A percentile compares a stretch with the other conserved stretches of the same genome.
Evolutionary conservation across 2,888 invertebrate genomes (phyloP).

Genomic region (Apamea sordens): DNA sequence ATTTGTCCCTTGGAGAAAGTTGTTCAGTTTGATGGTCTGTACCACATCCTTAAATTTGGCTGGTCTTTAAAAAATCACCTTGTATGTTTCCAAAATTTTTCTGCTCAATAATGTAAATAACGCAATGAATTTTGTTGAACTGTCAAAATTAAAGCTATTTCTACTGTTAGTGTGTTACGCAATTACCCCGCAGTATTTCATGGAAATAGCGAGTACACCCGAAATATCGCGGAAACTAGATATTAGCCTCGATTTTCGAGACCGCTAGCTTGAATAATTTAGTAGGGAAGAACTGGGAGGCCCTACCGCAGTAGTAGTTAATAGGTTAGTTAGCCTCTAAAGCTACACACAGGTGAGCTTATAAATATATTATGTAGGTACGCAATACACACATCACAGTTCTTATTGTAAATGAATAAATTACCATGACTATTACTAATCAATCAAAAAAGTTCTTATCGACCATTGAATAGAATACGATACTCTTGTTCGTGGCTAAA

Average conservation of each 20-base stretch:
- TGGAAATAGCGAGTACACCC: not conserved
- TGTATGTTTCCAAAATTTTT: not conserved
- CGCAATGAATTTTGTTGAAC: not conserved
- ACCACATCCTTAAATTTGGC: too few relatives aligned
- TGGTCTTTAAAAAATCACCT: too few relatives aligned
- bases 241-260: slow-evolving; percentile 13
- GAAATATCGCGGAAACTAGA: not conserved
- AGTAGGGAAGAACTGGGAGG: not conserved
- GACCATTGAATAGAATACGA: not conserved
- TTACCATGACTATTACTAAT: not conserved
- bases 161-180: not conserved
- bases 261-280: slow-evolving; percentile 25
- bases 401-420: not conserved
- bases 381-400: not conserved
- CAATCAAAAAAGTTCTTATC: not conserved
- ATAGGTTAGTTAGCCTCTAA: not conserved
- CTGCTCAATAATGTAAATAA: not conserved
- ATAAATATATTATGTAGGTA: not conserved
- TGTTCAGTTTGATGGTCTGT: too few relatives aligned
- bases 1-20: too few relatives aligned
- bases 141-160: not conserved
- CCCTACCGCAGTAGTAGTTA: not conserved
- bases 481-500: not conserved
- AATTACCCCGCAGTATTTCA: not conserved
- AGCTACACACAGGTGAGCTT: not conserved